Base-by-base conservation (phyloP, 2,888 invertebrate species). In the Germaria angustata region DNA sequence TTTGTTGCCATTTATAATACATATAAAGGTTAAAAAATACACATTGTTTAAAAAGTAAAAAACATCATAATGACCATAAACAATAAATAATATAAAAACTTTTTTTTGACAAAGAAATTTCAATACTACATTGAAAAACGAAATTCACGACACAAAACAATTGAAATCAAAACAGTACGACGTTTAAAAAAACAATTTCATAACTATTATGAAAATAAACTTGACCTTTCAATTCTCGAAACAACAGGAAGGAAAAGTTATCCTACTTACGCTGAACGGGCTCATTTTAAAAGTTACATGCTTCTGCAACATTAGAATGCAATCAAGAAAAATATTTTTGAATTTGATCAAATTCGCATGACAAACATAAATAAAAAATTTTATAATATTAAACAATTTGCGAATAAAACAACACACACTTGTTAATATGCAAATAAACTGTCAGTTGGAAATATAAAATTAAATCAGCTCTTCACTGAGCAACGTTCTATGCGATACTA, bases 181-280 rank as follows among this genome's bases (percentile, higher is more conserved):
- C 15, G 20, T 15, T 22, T n/a, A 15, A 66, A 13, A 17, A 20
- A 8, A 49, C 36, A 46, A 53, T 46, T 57, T 66, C 39, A 22
- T 59, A 66, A 39, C 46, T 36, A 22, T 76, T 76, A 32, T 80
- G 63, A 49, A 51, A 65, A 32, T 36, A 51, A 44, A 49, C 22
- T 63, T 63, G 69, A 51, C 36, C 28, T 28, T 7, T 11, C 7
- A 36, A 20, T n/a, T n/a, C n/a, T 1, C 5, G 5, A 51, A 39
- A n/a, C 0, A 61, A 24, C 11, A 36, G 24, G 15, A 44, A 53
- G 17, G 4, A 46, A 39, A 36, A n/a, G 36, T 46, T 39, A 28
- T 34, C 2, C 46, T 17, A 84, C 85, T 86, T 82, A 86, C 86
- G 83, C 85, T 83, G 59, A 86, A 80, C 46, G 86, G 86, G 68